Conservation (phyloP, 2,797 vertebrate genomes). For the Gila robusta region DNA sequence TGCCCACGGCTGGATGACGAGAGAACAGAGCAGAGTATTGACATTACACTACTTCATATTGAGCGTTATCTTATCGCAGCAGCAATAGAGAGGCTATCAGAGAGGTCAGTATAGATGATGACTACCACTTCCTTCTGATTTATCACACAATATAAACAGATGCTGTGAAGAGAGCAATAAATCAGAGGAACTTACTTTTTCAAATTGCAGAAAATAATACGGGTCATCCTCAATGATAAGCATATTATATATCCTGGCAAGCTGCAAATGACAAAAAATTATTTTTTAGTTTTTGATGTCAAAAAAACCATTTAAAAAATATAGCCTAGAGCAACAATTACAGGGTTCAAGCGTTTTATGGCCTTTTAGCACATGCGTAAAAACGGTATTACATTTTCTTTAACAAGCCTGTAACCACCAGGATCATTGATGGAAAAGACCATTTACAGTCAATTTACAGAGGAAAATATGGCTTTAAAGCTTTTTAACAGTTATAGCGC, state of each 20-base stretch:
- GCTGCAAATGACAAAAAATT: conserved; percentile 71
- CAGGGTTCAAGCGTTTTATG: no score
- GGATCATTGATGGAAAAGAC: no score
- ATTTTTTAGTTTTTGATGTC: no score
- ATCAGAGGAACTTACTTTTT: conserved; percentile 75
- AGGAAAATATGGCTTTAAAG: no score
- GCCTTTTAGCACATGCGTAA: no score
- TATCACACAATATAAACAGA: conserved; percentile 29
- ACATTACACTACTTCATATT: not conserved
- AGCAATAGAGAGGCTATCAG: conserved; percentile 46
- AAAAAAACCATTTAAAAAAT: no score
- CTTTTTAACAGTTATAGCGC: no score
- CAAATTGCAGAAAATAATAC: conserved; percentile 89
- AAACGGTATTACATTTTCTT: no score
- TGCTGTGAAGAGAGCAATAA: conserved; percentile 10
- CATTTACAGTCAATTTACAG: no score
- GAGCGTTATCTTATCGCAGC: conserved; percentile 41
- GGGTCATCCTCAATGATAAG: conserved; percentile 90
- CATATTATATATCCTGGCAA: conserved; percentile 85
- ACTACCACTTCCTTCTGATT: conserved; percentile 19
- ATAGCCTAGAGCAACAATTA: no score
- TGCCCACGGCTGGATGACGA: conserved; percentile 74
- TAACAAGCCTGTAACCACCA: no score
- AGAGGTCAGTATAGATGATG: conserved; percentile 5
- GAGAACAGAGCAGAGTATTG: not conserved